Evolutionary conservation across 2,797 vertebrate species (phyloP).

Genomic region (Leuciscus waleckii): DNA sequence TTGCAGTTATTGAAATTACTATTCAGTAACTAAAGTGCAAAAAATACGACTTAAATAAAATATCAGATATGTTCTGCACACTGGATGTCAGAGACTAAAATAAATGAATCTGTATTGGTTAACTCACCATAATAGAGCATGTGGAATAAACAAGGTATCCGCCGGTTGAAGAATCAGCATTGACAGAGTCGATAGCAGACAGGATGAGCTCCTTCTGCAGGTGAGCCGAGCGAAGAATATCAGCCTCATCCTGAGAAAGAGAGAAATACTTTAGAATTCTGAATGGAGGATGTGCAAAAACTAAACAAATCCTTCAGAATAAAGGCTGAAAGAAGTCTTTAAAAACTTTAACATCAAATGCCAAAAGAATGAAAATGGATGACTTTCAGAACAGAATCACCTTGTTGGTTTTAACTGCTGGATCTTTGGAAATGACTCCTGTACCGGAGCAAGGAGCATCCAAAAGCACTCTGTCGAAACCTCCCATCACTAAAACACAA

Average conservation of each 20-base stretch:
- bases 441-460: constrained; percentile 98
- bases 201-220: constrained; percentile 95
- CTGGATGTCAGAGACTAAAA: neutral
- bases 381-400: constrained; percentile 61
- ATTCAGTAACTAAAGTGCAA: neutral
- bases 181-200: constrained; percentile 93
- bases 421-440: constrained; percentile 96
- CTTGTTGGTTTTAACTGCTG: constrained; percentile 95
- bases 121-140: constrained; percentile 89
- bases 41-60: neutral
- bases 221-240: constrained; percentile 91
- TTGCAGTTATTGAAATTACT: neutral
- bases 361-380: neutral
- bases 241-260: constrained; percentile 84
- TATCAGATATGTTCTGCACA: neutral
- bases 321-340: neutral
- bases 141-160: constrained; percentile 97
- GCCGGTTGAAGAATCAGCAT: constrained; percentile 87
- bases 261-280: constrained; percentile 15
- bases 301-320: constrained; percentile 9
- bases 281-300: neutral
- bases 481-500: constrained; percentile 85
- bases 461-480: constrained; percentile 93
- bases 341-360: neutral
- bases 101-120: neutral